Base-by-base conservation (phyloP, 2,797 vertebrate species). In the Kryptolebias ocellatus region DNA sequence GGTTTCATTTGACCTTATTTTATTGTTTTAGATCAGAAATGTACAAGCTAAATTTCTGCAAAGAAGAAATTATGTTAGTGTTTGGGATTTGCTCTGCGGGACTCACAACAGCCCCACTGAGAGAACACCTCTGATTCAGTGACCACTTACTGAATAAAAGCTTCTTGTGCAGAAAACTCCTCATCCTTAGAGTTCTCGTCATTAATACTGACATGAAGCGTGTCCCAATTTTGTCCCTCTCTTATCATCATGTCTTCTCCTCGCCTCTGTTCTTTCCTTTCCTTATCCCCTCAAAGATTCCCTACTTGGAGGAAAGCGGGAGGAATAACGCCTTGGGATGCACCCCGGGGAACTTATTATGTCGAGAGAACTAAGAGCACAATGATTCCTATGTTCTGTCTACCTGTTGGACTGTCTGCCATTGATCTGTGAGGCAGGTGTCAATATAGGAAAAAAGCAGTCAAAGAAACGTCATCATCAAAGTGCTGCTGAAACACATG, bases 311-410 rank as follows among this genome's bases (percentile, higher is more conserved):
- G 79, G 55, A 70, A 76, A 76, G 74, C 77, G 77, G 74, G 69
- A 39, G 79, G 72, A 83, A 75, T 79, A 82, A 84, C 81, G 68
- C 83, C 72, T 80, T 53, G 78, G 74, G 62, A 78, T 72, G 67
- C 51, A 84, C 86, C 83, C 85, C 56, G 17, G 87, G 88, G 89
- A 91, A 84, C 87, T 86, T 90, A 84, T 90, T 90, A 87, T 86
- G 79, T 87, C 29, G 64, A 66, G 75, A 90, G 80, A 88, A 89
- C 81, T 86, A 90, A 85, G 76, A 44, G 66, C 62, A 70, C 68
- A 34, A 4, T 74, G 62, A 74, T 80, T 83, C 76, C 62, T 73
- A 74, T 63, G 66, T 85, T 67, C 60, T 67, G 73, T 80, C 87
- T 87, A 87, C 86, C 83, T 89, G 86, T 85, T 86, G 83, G 82